Evolutionary conservation across 2,113 vertebrate genomes (phyloP).

Genomic region (Passer domesticus): DNA sequence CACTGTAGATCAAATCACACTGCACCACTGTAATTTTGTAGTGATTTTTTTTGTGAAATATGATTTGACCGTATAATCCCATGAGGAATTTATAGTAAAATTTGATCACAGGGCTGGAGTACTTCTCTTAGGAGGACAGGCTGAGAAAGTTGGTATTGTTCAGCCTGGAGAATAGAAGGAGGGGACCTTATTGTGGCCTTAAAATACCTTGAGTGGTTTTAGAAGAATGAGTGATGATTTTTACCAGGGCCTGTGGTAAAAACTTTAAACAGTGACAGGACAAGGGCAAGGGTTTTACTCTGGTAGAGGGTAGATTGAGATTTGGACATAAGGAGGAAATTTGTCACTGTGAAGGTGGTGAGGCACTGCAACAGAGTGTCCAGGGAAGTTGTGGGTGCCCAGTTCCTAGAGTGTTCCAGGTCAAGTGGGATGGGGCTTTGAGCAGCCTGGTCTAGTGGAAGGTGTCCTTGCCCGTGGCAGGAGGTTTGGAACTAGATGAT

Average conservation of each 20-base stretch:
- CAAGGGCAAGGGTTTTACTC: neutral
- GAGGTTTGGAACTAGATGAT: neutral
- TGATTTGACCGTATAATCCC: neutral
- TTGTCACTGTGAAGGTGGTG: rapidly evolving
- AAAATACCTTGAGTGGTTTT: neutral
- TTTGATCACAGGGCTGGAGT: neutral
- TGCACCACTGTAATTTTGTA: neutral
- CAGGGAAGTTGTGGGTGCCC: neutral
- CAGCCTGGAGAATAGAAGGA: neutral
- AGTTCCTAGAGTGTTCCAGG: neutral
- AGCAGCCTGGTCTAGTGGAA: neutral
- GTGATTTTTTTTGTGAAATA: neutral
- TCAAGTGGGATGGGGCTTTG: neutral
- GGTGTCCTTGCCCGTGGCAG: neutral
- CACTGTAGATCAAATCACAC: neutral
- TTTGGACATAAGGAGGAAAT: rapidly evolving
- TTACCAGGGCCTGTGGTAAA: neutral
- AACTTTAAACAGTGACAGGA: neutral
- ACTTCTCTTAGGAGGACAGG: neutral
- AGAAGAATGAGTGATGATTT: neutral
- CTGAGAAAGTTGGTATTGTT: neutral
- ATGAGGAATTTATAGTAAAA: neutral
- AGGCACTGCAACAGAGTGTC: neutral
- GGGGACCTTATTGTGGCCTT: neutral
- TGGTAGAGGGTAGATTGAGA: neutral